Conservation (phyloP, 2,113 vertebrate genomes). For the Erinaceus europaeus region DNA sequence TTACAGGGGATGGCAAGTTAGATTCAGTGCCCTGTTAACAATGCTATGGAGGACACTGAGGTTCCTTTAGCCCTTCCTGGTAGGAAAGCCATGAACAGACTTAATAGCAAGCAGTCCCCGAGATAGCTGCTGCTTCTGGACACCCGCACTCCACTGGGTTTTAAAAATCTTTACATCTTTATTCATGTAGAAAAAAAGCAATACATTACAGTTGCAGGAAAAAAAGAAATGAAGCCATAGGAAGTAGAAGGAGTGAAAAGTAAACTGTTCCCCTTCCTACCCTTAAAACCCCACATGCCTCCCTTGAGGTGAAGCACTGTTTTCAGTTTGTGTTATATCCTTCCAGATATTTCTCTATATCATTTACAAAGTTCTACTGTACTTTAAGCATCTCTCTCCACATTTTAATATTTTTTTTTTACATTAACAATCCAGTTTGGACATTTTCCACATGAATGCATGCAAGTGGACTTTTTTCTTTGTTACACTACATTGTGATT, state of each 20-base stretch:
- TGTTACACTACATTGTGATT: not conserved
- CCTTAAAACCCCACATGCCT: slow-evolving; percentile 43
- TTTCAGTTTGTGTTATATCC: slow-evolving; percentile 27
- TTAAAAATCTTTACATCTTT: slow-evolving; percentile 60
- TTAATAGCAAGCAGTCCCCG: slow-evolving; percentile 44
- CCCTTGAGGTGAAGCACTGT: slow-evolving; percentile 30
- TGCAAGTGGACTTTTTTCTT: slow-evolving; percentile 14
- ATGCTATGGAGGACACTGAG: slow-evolving; percentile 78
- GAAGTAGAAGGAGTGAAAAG: slow-evolving; percentile 58
- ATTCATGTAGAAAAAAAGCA: slow-evolving; percentile 64
- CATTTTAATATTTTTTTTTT: slow-evolving; percentile 29
- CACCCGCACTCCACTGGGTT: slow-evolving; percentile 35
- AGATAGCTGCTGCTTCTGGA: slow-evolving; percentile 53
- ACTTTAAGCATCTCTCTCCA: slow-evolving; percentile 22
- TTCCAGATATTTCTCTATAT: slow-evolving; percentile 47
- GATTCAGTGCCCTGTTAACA: slow-evolving; percentile 79
- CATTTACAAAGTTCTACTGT: slow-evolving; percentile 43
- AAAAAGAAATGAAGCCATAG: slow-evolving; percentile 27
- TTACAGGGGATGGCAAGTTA: slow-evolving; percentile 80
- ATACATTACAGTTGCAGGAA: slow-evolving; percentile 45
- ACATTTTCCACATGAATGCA: not conserved
- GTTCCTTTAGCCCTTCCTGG: slow-evolving; percentile 68
- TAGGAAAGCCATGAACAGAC: slow-evolving; percentile 19
- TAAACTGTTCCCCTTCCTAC: not conserved
- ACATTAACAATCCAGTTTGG: not conserved